Evolutionary conservation across 2,888 invertebrate species (phyloP).

Genomic region (Philonicus albiceps): DNA sequence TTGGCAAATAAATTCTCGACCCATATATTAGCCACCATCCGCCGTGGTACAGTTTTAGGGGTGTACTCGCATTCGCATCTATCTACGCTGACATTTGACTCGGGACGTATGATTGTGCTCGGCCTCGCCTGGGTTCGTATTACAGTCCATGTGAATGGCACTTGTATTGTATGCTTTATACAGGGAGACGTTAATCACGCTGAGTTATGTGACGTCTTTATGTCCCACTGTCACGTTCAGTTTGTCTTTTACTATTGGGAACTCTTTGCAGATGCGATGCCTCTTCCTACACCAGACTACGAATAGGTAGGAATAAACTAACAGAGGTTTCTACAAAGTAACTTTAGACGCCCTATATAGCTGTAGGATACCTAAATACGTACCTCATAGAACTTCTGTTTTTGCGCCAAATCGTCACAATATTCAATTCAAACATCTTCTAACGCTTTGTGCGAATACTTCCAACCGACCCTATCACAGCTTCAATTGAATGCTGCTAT

Average conservation of each 20-base stretch:
- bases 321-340: background rate
- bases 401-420: background rate
- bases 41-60: constrained; percentile 13
- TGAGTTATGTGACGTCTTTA: constrained; percentile 63
- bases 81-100: constrained; percentile 34
- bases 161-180: constrained; percentile 22
- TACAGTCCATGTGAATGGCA: constrained; percentile 10
- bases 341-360: background rate
- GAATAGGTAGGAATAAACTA: background rate
- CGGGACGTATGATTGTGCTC: constrained; percentile 1
- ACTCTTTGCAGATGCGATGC: constrained; percentile 10
- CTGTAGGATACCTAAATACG: background rate
- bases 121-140: background rate
- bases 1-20: constrained; percentile 26
- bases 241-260: constrained; percentile 53
- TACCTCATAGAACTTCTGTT: background rate
- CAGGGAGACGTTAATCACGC: constrained; percentile 61
- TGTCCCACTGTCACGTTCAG: constrained; percentile 59
- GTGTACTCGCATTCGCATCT: constrained; percentile 22
- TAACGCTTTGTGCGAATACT: background rate
- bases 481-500: background rate
- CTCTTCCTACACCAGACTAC: background rate
- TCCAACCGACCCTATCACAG: background rate
- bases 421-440: background rate
- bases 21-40: constrained; percentile 34